Percentiles rank a stretch among this genome's conserved stretches.
Evolutionary conservation across 2,888 invertebrate genomes (phyloP).

Genomic region (Pecten maximus): DNA sequence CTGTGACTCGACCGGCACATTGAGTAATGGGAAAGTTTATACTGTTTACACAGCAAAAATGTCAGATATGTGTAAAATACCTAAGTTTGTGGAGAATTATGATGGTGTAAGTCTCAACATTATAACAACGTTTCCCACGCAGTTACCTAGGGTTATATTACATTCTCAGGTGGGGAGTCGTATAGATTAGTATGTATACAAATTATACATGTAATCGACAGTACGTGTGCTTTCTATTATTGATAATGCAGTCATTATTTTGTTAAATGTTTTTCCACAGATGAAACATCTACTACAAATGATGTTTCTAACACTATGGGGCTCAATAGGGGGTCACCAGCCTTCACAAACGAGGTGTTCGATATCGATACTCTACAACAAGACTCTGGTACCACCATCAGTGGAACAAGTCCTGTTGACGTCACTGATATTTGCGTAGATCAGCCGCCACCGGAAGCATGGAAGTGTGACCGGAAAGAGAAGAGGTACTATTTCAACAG

Average conservation of each 20-base stretch:
- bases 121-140: neutral
- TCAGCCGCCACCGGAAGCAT: constrained; percentile 21
- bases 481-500: constrained; percentile 44
- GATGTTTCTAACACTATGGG: neutral
- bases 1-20: neutral
- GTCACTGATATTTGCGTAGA: neutral
- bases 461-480: constrained; percentile 23
- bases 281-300: neutral
- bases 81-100: neutral
- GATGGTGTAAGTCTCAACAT: neutral
- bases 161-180: neutral
- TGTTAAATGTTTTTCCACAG: neutral
- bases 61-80: neutral
- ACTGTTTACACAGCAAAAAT: constrained; percentile 9
- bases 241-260: neutral
- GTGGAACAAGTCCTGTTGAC: neutral
- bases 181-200: neutral
- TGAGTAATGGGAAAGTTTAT: neutral
- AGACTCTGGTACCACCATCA: neutral
- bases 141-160: neutral
- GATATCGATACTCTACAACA: neutral
- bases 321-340: neutral
- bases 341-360: neutral
- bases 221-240: neutral
- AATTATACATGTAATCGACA: neutral